Base-by-base conservation (phyloP, 2,797 vertebrate genomes). In the Centroberyx gerrardi region DNA sequence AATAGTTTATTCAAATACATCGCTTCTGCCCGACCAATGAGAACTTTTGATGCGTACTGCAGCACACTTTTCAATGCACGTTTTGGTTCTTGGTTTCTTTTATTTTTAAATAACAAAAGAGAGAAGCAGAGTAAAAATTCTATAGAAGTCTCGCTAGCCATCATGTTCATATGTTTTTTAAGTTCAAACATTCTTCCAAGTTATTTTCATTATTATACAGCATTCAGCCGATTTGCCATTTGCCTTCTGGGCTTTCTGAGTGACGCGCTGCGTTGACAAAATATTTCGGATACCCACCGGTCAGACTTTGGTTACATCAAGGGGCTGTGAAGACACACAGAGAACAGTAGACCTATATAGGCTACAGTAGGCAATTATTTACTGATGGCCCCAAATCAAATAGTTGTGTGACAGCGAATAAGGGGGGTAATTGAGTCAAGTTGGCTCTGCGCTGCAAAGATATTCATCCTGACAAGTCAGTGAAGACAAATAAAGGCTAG, bases 181-280 rank as follows among this genome's bases (percentile, higher is more conserved):
- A 15, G 14, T 46, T 40, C 44, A 46, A 46, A 46, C 13, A 46
- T 13, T 38, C 2, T 5, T 7, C 10, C 5, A 59, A 18, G 8
- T 38, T 58, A 6, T 46, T 49, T 12, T n/a, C 15, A 9, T 80
- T 31, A 55, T 27, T n/a, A 68, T 31, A 28, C 3, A 5, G 53
- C 18, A 63, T 40, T 27, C 5, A 75, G 27, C 6, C 3, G 5
- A 81, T 8, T 40, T 12, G 54, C 7, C 7, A 53, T 72, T 81
- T 75, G 7, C 48, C 15, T 0, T 0, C 18, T 31, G 2, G 2
- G 44, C 5, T 9, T 51, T 44, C 44, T 18, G 12, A 55, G 52
- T 55, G 12, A 29, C 15, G 27, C 56, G 9, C 22, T 9, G 33
- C 58, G 0, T 72, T 72, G 62, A 48, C 31, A 18, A 81, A 56